Evolutionary conservation across 2,113 vertebrate species (phyloP).

Genomic region (Perognathus longimembris): DNA sequence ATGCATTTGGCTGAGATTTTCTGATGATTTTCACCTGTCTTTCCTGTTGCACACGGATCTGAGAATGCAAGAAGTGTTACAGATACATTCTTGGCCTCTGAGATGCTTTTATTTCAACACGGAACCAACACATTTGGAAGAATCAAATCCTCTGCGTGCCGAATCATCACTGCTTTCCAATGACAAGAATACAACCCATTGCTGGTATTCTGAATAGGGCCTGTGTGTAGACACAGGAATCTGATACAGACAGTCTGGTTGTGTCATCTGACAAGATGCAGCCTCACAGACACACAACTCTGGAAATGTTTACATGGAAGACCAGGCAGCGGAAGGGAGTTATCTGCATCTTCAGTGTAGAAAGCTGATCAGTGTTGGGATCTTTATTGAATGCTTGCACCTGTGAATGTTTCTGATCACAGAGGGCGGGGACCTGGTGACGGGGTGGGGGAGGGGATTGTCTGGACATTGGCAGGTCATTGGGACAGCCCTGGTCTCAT

Average conservation of each 20-base stretch:
- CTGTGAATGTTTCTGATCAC: background rate
- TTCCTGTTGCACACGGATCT: no score
- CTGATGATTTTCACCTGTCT: background rate
- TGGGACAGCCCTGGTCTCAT: background rate
- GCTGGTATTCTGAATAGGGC: background rate
- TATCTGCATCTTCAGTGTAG: constrained; percentile 17
- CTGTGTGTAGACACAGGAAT: background rate
- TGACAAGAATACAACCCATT: background rate
- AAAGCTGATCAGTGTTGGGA: constrained; percentile 8
- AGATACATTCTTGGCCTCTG: background rate
- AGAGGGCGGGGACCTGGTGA: background rate
- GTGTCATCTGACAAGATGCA: constrained; percentile 39
- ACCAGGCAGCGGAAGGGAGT: constrained; percentile 32
- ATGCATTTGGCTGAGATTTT: background rate
- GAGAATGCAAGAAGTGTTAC: background rate
- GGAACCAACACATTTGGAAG: background rate
- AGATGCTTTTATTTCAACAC: background rate
- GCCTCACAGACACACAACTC: constrained; percentile 53
- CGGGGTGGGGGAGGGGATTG: background rate
- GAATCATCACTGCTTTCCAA: constrained; percentile 33
- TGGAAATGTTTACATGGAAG: constrained; percentile 64
- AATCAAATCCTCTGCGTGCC: background rate
- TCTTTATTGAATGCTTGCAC: constrained; percentile 44
- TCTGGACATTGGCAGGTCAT: background rate
- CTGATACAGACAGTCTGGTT: background rate